Percentiles rank a stretch among this genome's conserved stretches.
Evolutionary conservation across 1,140 invertebrate species (phyloP).

Genomic region (Ips nitidus): DNA sequence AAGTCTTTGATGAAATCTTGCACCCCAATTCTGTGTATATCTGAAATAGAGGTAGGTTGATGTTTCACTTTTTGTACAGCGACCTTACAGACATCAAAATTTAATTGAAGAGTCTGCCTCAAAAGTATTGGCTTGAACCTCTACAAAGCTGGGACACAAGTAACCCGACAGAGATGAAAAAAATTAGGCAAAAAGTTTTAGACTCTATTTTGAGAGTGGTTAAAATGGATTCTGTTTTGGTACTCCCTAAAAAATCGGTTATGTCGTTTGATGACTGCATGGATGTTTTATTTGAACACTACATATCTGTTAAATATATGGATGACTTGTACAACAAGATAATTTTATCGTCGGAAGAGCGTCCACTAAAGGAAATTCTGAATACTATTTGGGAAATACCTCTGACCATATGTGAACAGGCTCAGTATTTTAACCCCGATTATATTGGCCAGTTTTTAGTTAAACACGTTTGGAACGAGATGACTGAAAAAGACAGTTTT

Average conservation of each 20-base stretch:
- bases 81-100: no score
- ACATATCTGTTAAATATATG: slow-evolving; percentile 12
- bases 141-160: slow-evolving; percentile 14
- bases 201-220: slow-evolving; percentile 13
- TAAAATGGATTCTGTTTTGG: slow-evolving; percentile 15
- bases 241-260: slow-evolving; percentile 18
- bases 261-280: neutral
- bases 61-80: no score
- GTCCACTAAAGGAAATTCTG: slow-evolving; percentile 14
- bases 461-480: slow-evolving; percentile 23
- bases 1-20: slow-evolving; percentile 12
- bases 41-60: slow-evolving; percentile 21
- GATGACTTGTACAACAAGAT: slow-evolving; percentile 5
- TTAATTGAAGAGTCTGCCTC: slow-evolving; percentile 20
- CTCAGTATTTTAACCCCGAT: slow-evolving; percentile 26
- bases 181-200: slow-evolving; percentile 10
- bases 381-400: slow-evolving; percentile 30
- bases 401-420: slow-evolving; percentile 21
- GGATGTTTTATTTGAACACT: neutral
- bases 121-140: slow-evolving; percentile 29
- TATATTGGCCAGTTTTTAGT: slow-evolving; percentile 27
- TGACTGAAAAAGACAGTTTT: slow-evolving; percentile 28
- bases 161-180: slow-evolving; percentile 11
- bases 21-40: slow-evolving; percentile 25
- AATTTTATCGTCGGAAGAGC: neutral